A percentile compares a stretch with the other conserved stretches of the same genome.
Conservation (phyloP, 2,797 vertebrate genomes). For the Pantherophis alleghaniensis region DNA sequence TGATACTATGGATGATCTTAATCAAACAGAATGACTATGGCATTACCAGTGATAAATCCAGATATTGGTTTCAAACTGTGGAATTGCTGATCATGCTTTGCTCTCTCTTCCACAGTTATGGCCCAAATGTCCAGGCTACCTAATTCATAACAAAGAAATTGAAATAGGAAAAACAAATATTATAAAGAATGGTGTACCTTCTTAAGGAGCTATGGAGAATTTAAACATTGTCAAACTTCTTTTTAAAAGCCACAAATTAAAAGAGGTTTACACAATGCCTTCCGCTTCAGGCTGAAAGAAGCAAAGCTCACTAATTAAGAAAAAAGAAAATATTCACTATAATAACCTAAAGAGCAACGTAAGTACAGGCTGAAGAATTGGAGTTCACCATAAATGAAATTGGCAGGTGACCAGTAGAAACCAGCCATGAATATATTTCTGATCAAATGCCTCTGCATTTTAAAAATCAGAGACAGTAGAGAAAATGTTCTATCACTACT, state of each 20-base stretch:
- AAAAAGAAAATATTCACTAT: background rate
- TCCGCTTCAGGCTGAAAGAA: background rate
- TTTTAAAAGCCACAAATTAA: background rate
- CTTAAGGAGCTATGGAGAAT: background rate
- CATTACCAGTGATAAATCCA: constrained; percentile 94
- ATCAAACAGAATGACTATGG: constrained; percentile 27
- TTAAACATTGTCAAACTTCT: background rate
- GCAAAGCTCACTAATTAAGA: background rate
- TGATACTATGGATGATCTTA: background rate
- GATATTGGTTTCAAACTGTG: constrained; percentile 89
- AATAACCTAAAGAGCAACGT: background rate
- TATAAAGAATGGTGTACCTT: background rate
- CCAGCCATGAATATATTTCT: background rate
- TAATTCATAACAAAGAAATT: constrained; percentile 57
- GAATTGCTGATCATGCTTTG: constrained; percentile 98
- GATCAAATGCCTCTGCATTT: background rate
- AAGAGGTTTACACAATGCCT: background rate
- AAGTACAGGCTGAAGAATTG: background rate
- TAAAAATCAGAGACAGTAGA: background rate
- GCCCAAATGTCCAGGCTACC: constrained; percentile 93
- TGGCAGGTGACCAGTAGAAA: background rate
- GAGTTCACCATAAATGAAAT: background rate
- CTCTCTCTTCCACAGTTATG: constrained; percentile 94
- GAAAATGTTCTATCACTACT: background rate
- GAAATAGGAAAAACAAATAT: background rate